phyloP scores from a whole-genome alignment of 2,113 vertebrate genomes.

The Calidris pygmaea region DNA sequence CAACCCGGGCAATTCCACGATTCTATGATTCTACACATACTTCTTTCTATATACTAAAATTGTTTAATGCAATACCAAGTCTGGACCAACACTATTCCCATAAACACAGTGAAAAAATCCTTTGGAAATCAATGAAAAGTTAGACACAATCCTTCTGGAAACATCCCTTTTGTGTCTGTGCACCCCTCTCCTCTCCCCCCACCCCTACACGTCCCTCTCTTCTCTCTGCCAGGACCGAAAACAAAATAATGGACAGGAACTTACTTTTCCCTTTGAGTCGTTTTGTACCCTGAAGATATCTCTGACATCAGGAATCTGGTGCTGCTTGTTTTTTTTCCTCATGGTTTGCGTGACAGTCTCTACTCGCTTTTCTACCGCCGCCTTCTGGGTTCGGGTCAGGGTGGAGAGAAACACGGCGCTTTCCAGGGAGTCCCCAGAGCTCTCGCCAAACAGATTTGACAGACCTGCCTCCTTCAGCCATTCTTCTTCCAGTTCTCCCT shows the following conservation, averaged over 20 bases:
- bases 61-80: not conserved
- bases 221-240: not conserved
- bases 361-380: slow-evolving; percentile 88
- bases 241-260: not conserved
- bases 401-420: slow-evolving; percentile 87
- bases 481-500: slow-evolving; percentile 94
- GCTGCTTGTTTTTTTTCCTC: slow-evolving; percentile 88
- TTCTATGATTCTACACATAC: not conserved
- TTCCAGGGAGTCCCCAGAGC: slow-evolving; percentile 81
- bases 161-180: not conserved
- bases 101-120: not conserved
- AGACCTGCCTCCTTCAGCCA: slow-evolving; percentile 95
- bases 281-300: slow-evolving; percentile 88
- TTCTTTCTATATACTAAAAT: not conserved
- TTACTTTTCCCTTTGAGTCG: slow-evolving; percentile 75
- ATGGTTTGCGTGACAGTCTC: slow-evolving; percentile 88
- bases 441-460: slow-evolving; percentile 85
- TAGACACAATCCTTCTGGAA: not conserved
- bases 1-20: too few relatives aligned
- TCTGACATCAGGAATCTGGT: slow-evolving; percentile 91
- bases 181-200: not conserved
- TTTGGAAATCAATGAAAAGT: not conserved
- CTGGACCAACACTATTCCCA: not conserved
- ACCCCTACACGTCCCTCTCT: not conserved
- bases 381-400: slow-evolving; percentile 87